These are phyloP conservation scores for Epirrhoe tristata DNA, from an alignment of 2,888 invertebrate genomes.

Conservation along the genomic window DNA sequence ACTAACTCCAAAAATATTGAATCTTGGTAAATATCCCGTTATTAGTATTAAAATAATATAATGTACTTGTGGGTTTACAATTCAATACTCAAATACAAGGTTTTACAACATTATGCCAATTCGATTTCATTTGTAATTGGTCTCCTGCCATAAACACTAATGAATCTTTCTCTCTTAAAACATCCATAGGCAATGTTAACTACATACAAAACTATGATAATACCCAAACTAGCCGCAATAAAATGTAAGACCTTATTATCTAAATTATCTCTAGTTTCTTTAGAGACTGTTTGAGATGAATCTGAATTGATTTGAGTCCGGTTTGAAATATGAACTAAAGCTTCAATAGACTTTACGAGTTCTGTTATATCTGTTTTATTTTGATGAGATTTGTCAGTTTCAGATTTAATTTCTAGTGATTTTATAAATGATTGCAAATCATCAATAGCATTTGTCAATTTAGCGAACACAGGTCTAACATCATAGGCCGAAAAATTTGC, in stretches of 20 bases:
- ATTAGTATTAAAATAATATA: no score
- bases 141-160: conserved; percentile 16
- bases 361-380: conserved; percentile 14
- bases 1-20: no score
- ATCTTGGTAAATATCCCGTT: no score
- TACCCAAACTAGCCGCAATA: conserved; percentile 34
- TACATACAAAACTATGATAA: conserved; percentile 31
- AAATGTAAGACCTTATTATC: conserved; percentile 35
- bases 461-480: conserved; percentile 33
- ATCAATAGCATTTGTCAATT: conserved; percentile 31
- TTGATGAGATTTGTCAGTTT: conserved; percentile 17
- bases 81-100: not conserved
- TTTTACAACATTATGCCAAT: conserved; percentile 22
- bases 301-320: conserved; percentile 22
- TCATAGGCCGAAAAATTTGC: conserved; percentile 28
- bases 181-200: conserved; percentile 11
- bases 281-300: conserved; percentile 10
- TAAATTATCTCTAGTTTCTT: conserved; percentile 14
- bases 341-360: conserved; percentile 20
- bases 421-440: conserved; percentile 31
- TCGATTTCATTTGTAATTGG: conserved; percentile 31
- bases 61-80: no score
- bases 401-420: conserved; percentile 20
- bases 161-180: conserved; percentile 7
- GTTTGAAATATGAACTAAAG: conserved; percentile 28